Conservation (phyloP, 1,140 invertebrate genomes). For the Bombus polaris region DNA sequence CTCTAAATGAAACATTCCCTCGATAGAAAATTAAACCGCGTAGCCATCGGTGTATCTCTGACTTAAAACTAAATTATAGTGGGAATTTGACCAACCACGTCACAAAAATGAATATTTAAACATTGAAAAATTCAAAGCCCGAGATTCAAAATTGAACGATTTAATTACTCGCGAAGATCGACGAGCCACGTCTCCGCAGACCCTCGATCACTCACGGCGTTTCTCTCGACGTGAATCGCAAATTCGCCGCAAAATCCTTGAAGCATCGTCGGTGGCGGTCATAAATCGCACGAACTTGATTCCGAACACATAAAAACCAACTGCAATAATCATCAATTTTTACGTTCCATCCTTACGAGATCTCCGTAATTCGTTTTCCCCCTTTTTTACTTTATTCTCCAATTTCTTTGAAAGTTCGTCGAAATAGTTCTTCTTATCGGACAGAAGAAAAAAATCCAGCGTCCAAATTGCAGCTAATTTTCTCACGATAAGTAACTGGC, state of each 20-base stretch:
- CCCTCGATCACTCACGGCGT: not conserved
- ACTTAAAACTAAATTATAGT: too few relatives aligned
- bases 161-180: slow-evolving; percentile 9
- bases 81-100: too few relatives aligned
- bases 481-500: not conserved
- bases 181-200: not conserved
- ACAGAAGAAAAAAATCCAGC: not conserved
- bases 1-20: too few relatives aligned
- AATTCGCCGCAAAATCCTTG: not conserved
- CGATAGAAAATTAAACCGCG: too few relatives aligned
- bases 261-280: not conserved
- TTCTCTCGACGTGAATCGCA: not conserved
- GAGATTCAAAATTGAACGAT: too few relatives aligned
- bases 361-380: too few relatives aligned
- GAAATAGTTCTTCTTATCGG: not conserved
- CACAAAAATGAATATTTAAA: too few relatives aligned
- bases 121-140: too few relatives aligned
- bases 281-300: not conserved
- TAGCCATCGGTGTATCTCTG: too few relatives aligned
- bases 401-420: not conserved
- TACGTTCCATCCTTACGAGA: not conserved
- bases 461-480: not conserved
- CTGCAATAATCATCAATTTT: not conserved
- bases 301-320: not conserved
- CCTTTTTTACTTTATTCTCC: not conserved